Evolutionary conservation across 2,888 invertebrate species (phyloP).

Genomic region (Ennomos erosarius): DNA sequence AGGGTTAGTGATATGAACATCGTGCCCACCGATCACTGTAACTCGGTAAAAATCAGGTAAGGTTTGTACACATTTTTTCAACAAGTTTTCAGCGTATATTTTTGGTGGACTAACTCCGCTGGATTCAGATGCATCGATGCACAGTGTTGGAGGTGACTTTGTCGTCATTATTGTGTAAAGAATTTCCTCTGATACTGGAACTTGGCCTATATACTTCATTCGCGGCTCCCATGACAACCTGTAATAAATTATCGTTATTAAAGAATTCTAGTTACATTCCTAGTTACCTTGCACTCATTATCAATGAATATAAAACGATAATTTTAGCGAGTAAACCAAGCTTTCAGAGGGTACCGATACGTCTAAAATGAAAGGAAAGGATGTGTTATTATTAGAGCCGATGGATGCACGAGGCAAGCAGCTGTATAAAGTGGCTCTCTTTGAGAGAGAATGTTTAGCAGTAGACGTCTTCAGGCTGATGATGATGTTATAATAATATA

Average conservation of each 20-base stretch:
- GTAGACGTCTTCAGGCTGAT: no score
- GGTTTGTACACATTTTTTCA: slow-evolving; percentile 48
- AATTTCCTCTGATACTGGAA: slow-evolving; percentile 53
- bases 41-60: slow-evolving; percentile 45
- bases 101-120: slow-evolving; percentile 31
- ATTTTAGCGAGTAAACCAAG: not conserved
- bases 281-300: no score
- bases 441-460: no score
- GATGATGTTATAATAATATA: no score
- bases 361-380: no score
- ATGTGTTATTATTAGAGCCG: no score
- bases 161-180: slow-evolving; percentile 47
- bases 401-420: no score
- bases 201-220: slow-evolving; percentile 52
- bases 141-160: slow-evolving; percentile 56
- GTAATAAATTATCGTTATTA: slow-evolving; percentile 10
- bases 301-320: not conserved
- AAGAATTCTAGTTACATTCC: no score
- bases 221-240: slow-evolving; percentile 65
- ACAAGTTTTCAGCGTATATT: slow-evolving; percentile 44
- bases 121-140: slow-evolving; percentile 51
- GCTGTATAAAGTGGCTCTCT: no score
- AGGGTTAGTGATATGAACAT: slow-evolving; percentile 84
- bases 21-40: slow-evolving; percentile 82
- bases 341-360: no score